Evolutionary conservation across 1,140 invertebrate genomes (phyloP).

Genomic region (Camponotus floridanus): DNA sequence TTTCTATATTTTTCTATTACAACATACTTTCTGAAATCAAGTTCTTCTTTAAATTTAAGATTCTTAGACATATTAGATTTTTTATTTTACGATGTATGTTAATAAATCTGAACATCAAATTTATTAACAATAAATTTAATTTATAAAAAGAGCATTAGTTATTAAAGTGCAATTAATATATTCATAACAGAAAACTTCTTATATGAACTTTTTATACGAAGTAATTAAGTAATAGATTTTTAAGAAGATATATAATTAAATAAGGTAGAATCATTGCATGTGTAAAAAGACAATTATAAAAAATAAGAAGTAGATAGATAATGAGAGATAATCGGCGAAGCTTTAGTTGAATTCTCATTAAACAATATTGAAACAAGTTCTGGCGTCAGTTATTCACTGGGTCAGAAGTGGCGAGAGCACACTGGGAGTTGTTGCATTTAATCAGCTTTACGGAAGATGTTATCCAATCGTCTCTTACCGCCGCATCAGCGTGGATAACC

Average conservation of each 20-base stretch:
- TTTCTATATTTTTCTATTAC: background rate
- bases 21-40: no score
- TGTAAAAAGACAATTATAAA: slow-evolving; percentile 1
- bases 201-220: no score
- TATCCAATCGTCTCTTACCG: slow-evolving; percentile 43
- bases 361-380: slow-evolving; percentile 23
- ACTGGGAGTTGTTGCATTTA: slow-evolving; percentile 50
- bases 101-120: background rate
- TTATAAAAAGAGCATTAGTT: background rate
- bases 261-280: background rate
- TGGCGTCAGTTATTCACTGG: background rate
- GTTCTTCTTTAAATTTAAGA: background rate
- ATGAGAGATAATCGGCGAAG: background rate
- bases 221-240: no score
- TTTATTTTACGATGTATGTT: background rate
- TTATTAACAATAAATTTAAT: background rate
- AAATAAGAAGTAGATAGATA: background rate
- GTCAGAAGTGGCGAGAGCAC: slow-evolving; percentile 12
- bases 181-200: no score
- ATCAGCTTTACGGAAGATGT: slow-evolving; percentile 50
- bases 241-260: no score
- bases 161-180: background rate
- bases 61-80: background rate
- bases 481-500: slow-evolving; percentile 34
- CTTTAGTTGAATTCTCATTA: background rate